phyloP scores from a whole-genome alignment of 2,888 invertebrate genomes.

The Metacarcinus magister region DNA sequence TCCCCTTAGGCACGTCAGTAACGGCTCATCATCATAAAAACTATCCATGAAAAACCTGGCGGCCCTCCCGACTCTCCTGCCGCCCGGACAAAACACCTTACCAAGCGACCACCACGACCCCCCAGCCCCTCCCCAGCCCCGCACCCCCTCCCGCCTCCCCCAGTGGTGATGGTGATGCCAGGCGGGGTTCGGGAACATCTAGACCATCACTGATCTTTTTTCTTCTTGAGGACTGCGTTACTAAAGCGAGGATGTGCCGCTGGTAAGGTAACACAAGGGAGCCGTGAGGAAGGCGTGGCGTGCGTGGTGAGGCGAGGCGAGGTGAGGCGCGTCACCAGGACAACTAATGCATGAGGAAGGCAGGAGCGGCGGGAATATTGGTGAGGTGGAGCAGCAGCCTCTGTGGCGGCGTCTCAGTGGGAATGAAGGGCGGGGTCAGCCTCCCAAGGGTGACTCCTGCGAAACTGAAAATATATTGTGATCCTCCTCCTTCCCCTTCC shows the following conservation, averaged over 20 bases:
- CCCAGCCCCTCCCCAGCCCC: background rate
- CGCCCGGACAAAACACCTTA: constrained; percentile 59
- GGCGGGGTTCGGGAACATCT: background rate
- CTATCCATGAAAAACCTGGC: constrained; percentile 50
- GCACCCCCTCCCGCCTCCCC: background rate
- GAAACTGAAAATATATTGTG: constrained; percentile 55
- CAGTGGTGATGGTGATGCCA: background rate
- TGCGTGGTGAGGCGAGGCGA: background rate
- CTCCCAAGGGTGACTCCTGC: background rate
- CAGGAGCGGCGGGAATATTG: background rate
- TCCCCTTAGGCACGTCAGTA: constrained; percentile 59
- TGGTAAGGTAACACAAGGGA: background rate
- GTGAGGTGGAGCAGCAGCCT: background rate
- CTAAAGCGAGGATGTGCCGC: background rate
- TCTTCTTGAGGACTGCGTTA: background rate
- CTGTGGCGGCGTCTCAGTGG: background rate
- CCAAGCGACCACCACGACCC: background rate
- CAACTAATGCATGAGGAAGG: background rate
- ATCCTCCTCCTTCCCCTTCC: background rate
- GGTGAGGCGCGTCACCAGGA: background rate
- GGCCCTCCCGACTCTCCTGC: constrained; percentile 20
- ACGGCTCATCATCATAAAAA: constrained; percentile 62
- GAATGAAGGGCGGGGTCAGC: constrained; percentile 19
- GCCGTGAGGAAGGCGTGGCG: background rate
- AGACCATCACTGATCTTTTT: background rate